Percentiles rank a stretch among this genome's conserved stretches.
These are phyloP conservation scores for Lepidochrysops patricia DNA, from an alignment of 2,888 invertebrate genomes.

Conservation along the genomic window DNA sequence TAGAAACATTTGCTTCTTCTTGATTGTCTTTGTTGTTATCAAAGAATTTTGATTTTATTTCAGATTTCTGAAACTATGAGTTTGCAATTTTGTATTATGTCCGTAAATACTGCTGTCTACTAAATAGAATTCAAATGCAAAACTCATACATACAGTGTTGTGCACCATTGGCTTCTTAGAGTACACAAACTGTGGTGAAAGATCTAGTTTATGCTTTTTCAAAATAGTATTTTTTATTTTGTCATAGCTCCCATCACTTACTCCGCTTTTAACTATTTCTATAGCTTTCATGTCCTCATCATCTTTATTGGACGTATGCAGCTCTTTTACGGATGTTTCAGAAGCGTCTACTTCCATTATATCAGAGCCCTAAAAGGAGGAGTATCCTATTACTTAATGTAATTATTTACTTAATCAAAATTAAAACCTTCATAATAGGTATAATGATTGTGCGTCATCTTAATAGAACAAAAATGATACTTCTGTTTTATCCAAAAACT, in stretches of 20 bases:
- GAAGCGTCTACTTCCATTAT: slow-evolving; percentile 23
- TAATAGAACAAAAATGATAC: slow-evolving; percentile 20
- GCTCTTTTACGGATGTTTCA: slow-evolving; percentile 11
- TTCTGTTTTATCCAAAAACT: slow-evolving; percentile 44
- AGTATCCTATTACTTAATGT: too few species aligned
- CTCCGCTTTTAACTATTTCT: slow-evolving; percentile 34
- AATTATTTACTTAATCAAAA: too few species aligned
- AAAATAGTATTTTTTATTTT: slow-evolving; percentile 38
- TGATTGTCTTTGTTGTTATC: slow-evolving; percentile 23
- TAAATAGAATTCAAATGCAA: too few species aligned
- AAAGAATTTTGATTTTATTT: slow-evolving; percentile 53
- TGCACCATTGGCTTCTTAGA: slow-evolving; percentile 38
- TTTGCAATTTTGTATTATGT: too few species aligned
- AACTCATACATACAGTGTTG: slow-evolving; percentile 21
- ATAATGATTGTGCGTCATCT: too few species aligned
- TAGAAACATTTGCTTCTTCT: slow-evolving; percentile 16
- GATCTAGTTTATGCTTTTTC: slow-evolving; percentile 51
- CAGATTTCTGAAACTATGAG: slow-evolving; percentile 37
- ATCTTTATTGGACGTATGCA: slow-evolving; percentile 16
- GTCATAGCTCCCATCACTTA: slow-evolving; percentile 24
- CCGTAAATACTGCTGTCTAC: too few species aligned
- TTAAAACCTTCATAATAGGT: too few species aligned
- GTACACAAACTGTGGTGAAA: slow-evolving; percentile 56
- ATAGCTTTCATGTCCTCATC: slow-evolving; percentile 31
- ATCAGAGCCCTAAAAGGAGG: slow-evolving; percentile 34